phyloP scores from a whole-genome alignment of 2,797 vertebrate genomes.

The Syngnathus acus region DNA sequence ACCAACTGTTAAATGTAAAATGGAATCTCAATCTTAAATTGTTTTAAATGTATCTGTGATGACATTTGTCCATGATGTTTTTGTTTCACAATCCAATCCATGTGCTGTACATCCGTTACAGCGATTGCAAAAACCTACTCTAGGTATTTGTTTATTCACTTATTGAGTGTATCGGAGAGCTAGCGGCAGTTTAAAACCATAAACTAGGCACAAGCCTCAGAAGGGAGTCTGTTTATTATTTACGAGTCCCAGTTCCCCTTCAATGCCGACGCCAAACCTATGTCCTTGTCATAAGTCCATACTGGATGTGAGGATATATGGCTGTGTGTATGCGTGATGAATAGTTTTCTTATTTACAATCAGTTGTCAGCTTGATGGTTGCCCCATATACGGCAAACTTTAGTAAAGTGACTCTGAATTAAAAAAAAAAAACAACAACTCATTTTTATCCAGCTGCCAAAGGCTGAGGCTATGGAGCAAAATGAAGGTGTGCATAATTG shows the following conservation, averaged over 20 bases:
- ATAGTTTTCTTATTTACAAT: slow-evolving; percentile 28
- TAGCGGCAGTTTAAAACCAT: not conserved
- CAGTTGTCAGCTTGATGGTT: slow-evolving; percentile 33
- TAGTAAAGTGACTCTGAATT: slow-evolving; percentile 41
- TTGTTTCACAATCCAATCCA: not conserved
- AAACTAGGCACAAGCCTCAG: slow-evolving; percentile 1
- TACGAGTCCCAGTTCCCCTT: slow-evolving; percentile 6
- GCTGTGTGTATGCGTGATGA: slow-evolving; percentile 8
- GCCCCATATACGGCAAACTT: slow-evolving; percentile 24
- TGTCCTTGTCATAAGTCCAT: slow-evolving; percentile 5
- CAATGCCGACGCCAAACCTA: slow-evolving; percentile 5
- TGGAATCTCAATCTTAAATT: not conserved
- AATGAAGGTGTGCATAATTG: not conserved
- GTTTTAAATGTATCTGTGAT: not conserved
- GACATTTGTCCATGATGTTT: not conserved
- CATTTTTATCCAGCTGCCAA: slow-evolving; percentile 31
- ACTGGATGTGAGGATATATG: slow-evolving; percentile 3
- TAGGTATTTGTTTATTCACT: not conserved
- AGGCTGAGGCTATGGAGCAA: slow-evolving; percentile 5
- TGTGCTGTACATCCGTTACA: not conserved
- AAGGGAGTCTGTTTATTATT: slow-evolving; percentile 3
- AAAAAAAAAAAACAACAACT: slow-evolving; percentile 16
- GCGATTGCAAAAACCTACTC: no score
- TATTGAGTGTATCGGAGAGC: not conserved
- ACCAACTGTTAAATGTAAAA: not conserved